Conservation (phyloP, 2,888 invertebrate genomes). For the Hyalella azteca region DNA sequence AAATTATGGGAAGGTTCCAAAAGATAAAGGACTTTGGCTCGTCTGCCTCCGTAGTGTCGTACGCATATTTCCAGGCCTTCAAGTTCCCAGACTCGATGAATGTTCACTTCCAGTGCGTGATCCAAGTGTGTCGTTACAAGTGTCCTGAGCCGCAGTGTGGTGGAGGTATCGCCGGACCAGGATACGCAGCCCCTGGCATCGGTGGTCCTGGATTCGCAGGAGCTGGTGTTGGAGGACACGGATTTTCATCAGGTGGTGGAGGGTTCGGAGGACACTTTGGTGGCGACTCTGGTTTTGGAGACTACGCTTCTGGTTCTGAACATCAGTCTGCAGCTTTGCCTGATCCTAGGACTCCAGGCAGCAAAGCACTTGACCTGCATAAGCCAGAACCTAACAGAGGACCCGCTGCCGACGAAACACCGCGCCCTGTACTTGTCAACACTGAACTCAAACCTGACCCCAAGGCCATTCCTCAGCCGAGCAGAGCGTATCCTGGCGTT, state of each 20-base stretch:
- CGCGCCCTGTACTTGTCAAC: slow-evolving; percentile 47
- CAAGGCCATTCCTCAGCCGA: slow-evolving; percentile 31
- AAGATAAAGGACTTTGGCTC: slow-evolving; percentile 95
- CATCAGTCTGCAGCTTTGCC: slow-evolving; percentile 64
- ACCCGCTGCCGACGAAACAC: not conserved
- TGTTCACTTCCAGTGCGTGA: slow-evolving; percentile 95
- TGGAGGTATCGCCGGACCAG: slow-evolving; percentile 62
- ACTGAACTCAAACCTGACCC: slow-evolving; percentile 27
- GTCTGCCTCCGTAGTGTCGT: slow-evolving; percentile 90
- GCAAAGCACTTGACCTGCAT: slow-evolving; percentile 71
- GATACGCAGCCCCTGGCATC: slow-evolving; percentile 47
- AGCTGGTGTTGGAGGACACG: slow-evolving; percentile 42
- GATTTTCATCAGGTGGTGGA: slow-evolving; percentile 59
- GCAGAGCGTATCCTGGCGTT: slow-evolving; percentile 52
- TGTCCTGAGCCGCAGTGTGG: slow-evolving; percentile 90
- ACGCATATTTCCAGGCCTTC: slow-evolving; percentile 95
- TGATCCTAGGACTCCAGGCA: slow-evolving; percentile 77
- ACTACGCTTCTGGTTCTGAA: slow-evolving; percentile 44
- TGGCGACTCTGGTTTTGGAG: slow-evolving; percentile 42
- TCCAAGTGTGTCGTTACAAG: slow-evolving; percentile 91
- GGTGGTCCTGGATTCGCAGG: slow-evolving; percentile 35
- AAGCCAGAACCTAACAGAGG: slow-evolving; percentile 5
- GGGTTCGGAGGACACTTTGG: slow-evolving; percentile 61
- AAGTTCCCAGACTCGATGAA: slow-evolving; percentile 97
- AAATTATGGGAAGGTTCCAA: slow-evolving; percentile 91